These are phyloP conservation scores for Darevskia nairensis DNA, from an alignment of 2,797 vertebrate genomes.

Conservation along the genomic window DNA sequence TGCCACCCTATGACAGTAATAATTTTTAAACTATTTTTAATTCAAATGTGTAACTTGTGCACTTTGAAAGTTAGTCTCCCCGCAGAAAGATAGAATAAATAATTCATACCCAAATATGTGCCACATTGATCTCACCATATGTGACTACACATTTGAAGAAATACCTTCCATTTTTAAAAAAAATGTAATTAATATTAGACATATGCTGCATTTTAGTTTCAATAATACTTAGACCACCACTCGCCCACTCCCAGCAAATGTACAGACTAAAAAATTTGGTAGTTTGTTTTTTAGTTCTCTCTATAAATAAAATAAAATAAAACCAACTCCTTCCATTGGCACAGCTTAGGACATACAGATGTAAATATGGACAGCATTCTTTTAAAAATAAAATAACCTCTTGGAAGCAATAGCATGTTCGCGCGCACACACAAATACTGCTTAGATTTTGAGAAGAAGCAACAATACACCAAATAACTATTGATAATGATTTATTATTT, in stretches of 20 bases:
- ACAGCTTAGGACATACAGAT: not conserved
- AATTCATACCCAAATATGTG: not conserved
- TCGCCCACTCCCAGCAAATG: not conserved
- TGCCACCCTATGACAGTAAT: no score
- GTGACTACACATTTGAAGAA: not conserved
- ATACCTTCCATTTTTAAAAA: not conserved
- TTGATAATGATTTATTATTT: conserved; percentile 2
- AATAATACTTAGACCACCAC: not conserved
- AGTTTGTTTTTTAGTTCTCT: not conserved
- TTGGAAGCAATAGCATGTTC: not conserved
- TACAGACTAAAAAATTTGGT: not conserved
- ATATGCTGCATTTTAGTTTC: not conserved
- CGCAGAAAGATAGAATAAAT: not conserved
- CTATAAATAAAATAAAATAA: not conserved
- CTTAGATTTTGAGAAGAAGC: not conserved
- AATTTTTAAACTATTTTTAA: not conserved
- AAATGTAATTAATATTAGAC: not conserved
- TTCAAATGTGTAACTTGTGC: not conserved
- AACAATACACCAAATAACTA: not conserved
- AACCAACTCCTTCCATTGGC: not conserved
- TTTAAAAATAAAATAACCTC: not conserved
- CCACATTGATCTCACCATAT: not conserved
- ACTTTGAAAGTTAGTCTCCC: not conserved
- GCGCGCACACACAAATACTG: no score
- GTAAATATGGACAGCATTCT: not conserved